phyloP scores from a whole-genome alignment of 2,113 vertebrate genomes.

The Petrocephalus microphthalmus region DNA sequence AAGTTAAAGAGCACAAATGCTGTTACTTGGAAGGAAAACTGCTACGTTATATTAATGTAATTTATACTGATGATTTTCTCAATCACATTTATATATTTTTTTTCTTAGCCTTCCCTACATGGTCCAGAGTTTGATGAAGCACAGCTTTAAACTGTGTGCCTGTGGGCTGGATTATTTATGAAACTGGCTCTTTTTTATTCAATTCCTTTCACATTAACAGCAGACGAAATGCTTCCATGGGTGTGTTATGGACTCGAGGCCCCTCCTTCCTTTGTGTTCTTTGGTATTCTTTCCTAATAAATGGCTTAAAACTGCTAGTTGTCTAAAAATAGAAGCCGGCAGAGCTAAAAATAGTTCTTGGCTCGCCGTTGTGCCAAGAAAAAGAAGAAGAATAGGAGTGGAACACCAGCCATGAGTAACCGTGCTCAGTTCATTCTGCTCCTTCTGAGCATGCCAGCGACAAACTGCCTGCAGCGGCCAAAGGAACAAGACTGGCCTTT shows the following conservation, averaged over 20 bases:
- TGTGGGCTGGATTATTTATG: slow-evolving; percentile 70
- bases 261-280: slow-evolving; percentile 49
- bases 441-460: slow-evolving; percentile 66
- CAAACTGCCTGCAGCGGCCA: slow-evolving; percentile 72
- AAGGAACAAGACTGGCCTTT: slow-evolving; percentile 71
- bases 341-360: slow-evolving; percentile 86
- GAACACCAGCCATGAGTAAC: slow-evolving; percentile 74
- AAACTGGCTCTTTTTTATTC: slow-evolving; percentile 67
- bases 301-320: slow-evolving; percentile 81
- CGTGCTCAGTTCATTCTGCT: slow-evolving; percentile 75
- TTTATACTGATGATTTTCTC: slow-evolving; percentile 33
- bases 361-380: slow-evolving; percentile 78
- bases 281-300: slow-evolving; percentile 74
- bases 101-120: slow-evolving; percentile 41
- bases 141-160: slow-evolving; percentile 69
- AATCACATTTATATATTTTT: slow-evolving; percentile 37
- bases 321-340: slow-evolving; percentile 91
- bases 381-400: slow-evolving; percentile 90
- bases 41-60: not conserved
- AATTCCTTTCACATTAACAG: slow-evolving; percentile 65
- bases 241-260: slow-evolving; percentile 56
- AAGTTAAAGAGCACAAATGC: not conserved
- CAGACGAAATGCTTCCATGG: slow-evolving; percentile 73
- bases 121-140: not conserved
- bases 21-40: not conserved